A percentile compares a stretch with the other conserved stretches of the same genome.
Evolutionary conservation across 2,888 invertebrate genomes (phyloP).

Genomic region (Lucinisca nassula): DNA sequence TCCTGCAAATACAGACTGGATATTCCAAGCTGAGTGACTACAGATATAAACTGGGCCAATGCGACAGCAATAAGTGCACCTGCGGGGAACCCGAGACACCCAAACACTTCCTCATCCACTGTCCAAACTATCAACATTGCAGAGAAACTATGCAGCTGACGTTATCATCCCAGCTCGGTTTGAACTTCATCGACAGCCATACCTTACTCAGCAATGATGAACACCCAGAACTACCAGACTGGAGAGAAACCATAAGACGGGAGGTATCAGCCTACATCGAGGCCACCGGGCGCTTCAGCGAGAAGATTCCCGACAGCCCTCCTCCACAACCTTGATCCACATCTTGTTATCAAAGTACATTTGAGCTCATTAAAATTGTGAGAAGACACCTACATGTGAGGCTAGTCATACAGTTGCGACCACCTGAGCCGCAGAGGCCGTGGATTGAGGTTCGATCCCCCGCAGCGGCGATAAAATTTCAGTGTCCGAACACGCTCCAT

Average conservation of each 20-base stretch:
- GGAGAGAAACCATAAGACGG: neutral
- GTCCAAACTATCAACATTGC: neutral
- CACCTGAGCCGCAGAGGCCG: slow-evolving; percentile 4
- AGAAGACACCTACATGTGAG: neutral
- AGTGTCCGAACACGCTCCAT: too few species aligned
- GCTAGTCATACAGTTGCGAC: neutral
- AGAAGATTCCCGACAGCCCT: neutral
- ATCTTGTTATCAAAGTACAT: neutral
- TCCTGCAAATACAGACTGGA: slow-evolving; percentile 3
- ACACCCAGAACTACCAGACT: neutral
- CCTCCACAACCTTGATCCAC: neutral
- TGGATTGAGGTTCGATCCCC: slow-evolving; percentile 1
- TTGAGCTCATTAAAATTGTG: neutral
- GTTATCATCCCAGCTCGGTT: neutral
- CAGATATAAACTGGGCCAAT: neutral
- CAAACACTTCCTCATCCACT: neutral
- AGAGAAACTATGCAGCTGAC: slow-evolving; percentile 4
- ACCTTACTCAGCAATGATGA: neutral
- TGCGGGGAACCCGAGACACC: neutral
- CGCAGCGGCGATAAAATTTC: too few species aligned
- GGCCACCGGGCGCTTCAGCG: neutral
- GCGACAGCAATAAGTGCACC: neutral
- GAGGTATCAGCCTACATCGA: neutral
- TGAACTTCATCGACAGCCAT: neutral
- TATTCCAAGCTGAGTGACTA: neutral